phyloP scores from a whole-genome alignment of 2,797 vertebrate genomes.

The Pristis pectinata region DNA sequence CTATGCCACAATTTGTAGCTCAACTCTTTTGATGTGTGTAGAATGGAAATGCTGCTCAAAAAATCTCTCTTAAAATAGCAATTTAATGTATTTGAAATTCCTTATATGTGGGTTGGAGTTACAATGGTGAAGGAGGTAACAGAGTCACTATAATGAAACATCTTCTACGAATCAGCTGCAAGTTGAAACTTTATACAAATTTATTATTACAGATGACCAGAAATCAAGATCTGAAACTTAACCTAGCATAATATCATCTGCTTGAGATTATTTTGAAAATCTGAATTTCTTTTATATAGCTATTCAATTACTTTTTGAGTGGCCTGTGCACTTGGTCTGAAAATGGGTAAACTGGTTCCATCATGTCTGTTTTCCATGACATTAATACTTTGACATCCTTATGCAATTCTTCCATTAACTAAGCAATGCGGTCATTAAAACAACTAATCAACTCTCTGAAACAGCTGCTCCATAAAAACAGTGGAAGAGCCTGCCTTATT shows the following conservation, averaged over 20 bases:
- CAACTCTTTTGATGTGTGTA: neutral
- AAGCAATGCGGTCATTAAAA: neutral
- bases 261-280: neutral
- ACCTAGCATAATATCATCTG: conserved; percentile 8
- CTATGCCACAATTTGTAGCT: neutral
- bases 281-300: neutral
- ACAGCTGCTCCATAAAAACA: neutral
- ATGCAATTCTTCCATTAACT: conserved; percentile 4
- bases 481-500: neutral
- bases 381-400: conserved; percentile 5
- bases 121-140: neutral
- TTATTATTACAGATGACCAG: conserved; percentile 4
- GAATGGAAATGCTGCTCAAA: neutral
- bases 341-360: neutral
- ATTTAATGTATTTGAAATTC: neutral
- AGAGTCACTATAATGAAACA: neutral
- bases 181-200: neutral
- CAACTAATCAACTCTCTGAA: conserved; percentile 21
- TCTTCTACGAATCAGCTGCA: neutral
- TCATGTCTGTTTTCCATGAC: neutral
- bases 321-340: neutral
- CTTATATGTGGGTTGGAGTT: neutral
- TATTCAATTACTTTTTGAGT: neutral
- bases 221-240: conserved; percentile 14
- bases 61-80: neutral